These are phyloP conservation scores for Electrona antarctica DNA, from an alignment of 2,113 vertebrate species.

Conservation along the genomic window DNA sequence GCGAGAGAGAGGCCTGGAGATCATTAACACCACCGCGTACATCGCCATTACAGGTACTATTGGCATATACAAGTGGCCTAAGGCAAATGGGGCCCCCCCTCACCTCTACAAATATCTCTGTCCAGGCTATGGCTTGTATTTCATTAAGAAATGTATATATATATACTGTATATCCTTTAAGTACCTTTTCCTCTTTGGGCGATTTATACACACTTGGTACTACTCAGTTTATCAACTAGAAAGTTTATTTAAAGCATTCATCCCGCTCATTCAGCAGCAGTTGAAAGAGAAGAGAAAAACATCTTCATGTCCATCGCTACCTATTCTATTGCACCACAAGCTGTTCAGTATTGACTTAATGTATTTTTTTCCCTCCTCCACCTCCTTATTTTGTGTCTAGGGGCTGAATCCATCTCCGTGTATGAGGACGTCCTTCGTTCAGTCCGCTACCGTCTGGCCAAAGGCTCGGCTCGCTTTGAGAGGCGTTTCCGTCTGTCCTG, in stretches of 20 bases:
- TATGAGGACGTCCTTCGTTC: constrained; percentile 94
- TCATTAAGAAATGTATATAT: too few relatives aligned
- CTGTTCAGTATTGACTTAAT: constrained; percentile 23
- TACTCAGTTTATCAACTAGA: too few relatives aligned
- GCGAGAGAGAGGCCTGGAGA: constrained; percentile 90
- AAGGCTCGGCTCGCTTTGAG: constrained; percentile 89
- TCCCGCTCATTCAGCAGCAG: constrained; percentile 4
- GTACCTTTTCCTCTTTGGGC: too few relatives aligned
- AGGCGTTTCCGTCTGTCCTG: constrained; percentile 94
- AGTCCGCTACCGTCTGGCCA: constrained; percentile 86
- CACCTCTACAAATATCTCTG: not conserved
- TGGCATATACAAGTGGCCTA: not conserved
- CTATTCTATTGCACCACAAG: not conserved
- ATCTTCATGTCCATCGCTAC: not conserved
- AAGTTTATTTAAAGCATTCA: not conserved
- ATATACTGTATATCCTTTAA: too few relatives aligned
- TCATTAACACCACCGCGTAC: constrained; percentile 93
- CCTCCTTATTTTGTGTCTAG: constrained; percentile 60
- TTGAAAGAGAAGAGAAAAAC: not conserved
- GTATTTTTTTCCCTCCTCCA: constrained; percentile 11
- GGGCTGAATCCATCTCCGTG: constrained; percentile 94
- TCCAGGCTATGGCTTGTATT: too few relatives aligned
- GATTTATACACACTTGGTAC: too few relatives aligned
- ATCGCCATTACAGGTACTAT: constrained; percentile 89
- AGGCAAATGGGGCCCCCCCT: not conserved